These are phyloP conservation scores for Oscheius sp. DNA, from an alignment of 2,888 invertebrate genomes.

Conservation along the genomic window DNA sequence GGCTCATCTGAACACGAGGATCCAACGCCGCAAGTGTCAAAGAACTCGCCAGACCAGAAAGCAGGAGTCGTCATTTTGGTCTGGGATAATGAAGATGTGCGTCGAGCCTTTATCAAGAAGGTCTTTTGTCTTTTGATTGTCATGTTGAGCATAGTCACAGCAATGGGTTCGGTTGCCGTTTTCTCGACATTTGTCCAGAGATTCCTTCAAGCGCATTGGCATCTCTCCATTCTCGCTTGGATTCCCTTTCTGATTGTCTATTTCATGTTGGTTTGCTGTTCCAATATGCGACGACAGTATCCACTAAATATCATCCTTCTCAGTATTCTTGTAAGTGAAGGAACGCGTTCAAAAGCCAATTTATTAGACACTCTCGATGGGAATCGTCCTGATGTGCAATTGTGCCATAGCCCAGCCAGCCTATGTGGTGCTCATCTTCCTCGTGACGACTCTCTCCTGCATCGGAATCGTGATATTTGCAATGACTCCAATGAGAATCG, in stretches of 20 bases:
- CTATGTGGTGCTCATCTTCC: slow-evolving; percentile 9
- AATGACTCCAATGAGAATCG: background rate
- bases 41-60: no score
- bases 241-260: slow-evolving; percentile 14
- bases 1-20: no score
- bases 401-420: slow-evolving; percentile 2
- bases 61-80: background rate
- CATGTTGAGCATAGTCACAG: slow-evolving; percentile 13
- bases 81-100: background rate
- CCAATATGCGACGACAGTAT: background rate
- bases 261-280: slow-evolving; percentile 1
- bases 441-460: slow-evolving; percentile 7
- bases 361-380: slow-evolving; percentile 12
- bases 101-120: background rate
- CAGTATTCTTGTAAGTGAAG: background rate
- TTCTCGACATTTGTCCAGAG: background rate
- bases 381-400: slow-evolving; percentile 4
- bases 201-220: background rate
- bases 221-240: background rate
- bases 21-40: no score
- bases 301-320: slow-evolving; percentile 6
- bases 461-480: slow-evolving; percentile 8
- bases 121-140: slow-evolving; percentile 2
- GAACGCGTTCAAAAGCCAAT: no score
- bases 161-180: background rate